phyloP scores from a whole-genome alignment of 30 jellyfish, hydroid and myxozoan species.

The Turritopsis rubra region DNA sequence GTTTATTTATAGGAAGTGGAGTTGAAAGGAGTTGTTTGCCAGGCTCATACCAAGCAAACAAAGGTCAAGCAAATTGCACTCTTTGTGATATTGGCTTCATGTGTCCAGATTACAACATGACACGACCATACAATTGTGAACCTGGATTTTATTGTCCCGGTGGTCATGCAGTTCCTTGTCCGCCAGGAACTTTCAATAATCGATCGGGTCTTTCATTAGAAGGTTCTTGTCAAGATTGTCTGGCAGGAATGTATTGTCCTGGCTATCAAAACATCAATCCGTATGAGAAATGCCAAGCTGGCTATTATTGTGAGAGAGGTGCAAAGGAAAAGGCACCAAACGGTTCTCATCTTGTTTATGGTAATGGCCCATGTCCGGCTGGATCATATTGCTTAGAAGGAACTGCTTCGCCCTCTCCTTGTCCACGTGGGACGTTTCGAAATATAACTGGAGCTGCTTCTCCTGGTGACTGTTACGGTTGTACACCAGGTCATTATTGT shows the following conservation, averaged over 20 bases:
- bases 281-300: slow-evolving; percentile 68
- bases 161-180: slow-evolving; percentile 71
- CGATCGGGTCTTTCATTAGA: slow-evolving; percentile 55
- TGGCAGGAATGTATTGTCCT: slow-evolving; percentile 80
- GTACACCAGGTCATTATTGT: slow-evolving; percentile 89
- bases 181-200: slow-evolving; percentile 89
- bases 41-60: slow-evolving; percentile 77
- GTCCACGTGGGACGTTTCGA: slow-evolving; percentile 75
- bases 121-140: slow-evolving; percentile 55
- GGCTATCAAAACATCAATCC: slow-evolving; percentile 67
- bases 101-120: slow-evolving; percentile 82
- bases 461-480: slow-evolving; percentile 51
- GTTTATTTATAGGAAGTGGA: slow-evolving; percentile 42
- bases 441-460: slow-evolving; percentile 71
- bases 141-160: slow-evolving; percentile 91
- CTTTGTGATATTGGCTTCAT: slow-evolving; percentile 54
- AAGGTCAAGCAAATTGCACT: slow-evolving; percentile 74
- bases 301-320: slow-evolving; percentile 86
- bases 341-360: slow-evolving; percentile 32
- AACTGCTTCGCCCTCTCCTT: slow-evolving; percentile 63
- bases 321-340: slow-evolving; percentile 74
- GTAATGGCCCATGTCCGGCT: slow-evolving; percentile 89
- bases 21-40: slow-evolving; percentile 74
- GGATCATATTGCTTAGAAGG: slow-evolving; percentile 91
- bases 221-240: slow-evolving; percentile 62